A percentile compares a stretch with the other conserved stretches of the same genome.
Evolutionary conservation across 2,888 invertebrate genomes (phyloP).

Genomic region (Pharmacophagus antenor): DNA sequence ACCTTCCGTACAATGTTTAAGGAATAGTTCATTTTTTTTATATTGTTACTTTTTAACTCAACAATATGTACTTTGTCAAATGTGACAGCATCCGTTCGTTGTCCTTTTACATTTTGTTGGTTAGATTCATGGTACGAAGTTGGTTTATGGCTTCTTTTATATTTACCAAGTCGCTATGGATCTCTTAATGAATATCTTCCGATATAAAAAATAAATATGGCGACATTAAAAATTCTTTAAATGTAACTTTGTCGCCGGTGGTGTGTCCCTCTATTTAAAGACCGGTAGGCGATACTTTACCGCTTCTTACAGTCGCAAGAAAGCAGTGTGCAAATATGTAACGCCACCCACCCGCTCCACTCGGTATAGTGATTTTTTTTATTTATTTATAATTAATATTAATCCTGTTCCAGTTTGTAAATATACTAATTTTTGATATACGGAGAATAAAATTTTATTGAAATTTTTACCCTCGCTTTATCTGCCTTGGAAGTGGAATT

Average conservation of each 20-base stretch:
- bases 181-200: background rate
- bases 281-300: too few relatives aligned
- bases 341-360: too few relatives aligned
- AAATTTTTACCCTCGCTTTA: too few relatives aligned
- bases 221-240: background rate
- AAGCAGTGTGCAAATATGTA: background rate
- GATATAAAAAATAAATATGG: background rate
- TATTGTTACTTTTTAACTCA: constrained; percentile 27
- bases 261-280: too few relatives aligned
- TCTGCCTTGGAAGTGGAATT: too few relatives aligned
- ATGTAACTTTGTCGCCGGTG: background rate
- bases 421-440: too few relatives aligned
- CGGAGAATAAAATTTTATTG: too few relatives aligned
- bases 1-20: constrained; percentile 24
- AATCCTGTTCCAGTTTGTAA: too few relatives aligned
- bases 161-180: background rate
- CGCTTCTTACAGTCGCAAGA: background rate
- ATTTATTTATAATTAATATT: too few relatives aligned
- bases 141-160: constrained; percentile 17
- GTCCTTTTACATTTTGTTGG: constrained; percentile 24
- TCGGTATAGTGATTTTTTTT: too few relatives aligned
- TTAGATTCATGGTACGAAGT: constrained; percentile 8
- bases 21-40: constrained; percentile 26
- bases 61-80: constrained; percentile 29
- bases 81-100: constrained; percentile 27